Conservation (phyloP, 2,113 vertebrate species). For the Syngnathus typhle region DNA sequence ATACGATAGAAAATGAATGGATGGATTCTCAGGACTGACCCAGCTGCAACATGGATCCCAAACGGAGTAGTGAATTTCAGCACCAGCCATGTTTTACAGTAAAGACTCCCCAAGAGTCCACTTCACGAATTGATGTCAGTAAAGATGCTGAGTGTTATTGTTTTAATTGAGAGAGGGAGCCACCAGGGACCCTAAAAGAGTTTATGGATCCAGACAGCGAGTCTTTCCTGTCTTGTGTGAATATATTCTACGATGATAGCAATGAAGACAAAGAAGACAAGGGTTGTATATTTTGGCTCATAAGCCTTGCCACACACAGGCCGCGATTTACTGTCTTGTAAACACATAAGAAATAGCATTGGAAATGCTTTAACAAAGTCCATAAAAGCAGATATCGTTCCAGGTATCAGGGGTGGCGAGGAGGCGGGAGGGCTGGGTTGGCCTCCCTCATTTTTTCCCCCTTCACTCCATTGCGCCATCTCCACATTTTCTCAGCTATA, state of each 20-base stretch:
- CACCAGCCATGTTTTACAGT: not conserved
- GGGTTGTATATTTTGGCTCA: conserved; percentile 30
- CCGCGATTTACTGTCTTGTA: conserved; percentile 77
- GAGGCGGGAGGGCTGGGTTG: conserved; percentile 28
- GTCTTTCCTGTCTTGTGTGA: conserved; percentile 21
- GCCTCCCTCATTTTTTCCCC: conserved; percentile 16
- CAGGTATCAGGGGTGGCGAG: conserved; percentile 56
- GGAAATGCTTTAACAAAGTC: conserved; percentile 79
- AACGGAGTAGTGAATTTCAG: not conserved
- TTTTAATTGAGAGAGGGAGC: not conserved
- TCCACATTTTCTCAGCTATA: conserved; percentile 37
- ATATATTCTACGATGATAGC: conserved; percentile 6
- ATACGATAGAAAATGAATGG: not conserved
- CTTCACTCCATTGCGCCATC: conserved; percentile 23
- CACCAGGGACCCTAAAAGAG: not conserved
- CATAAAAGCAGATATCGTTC: conserved; percentile 77
- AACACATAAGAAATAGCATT: conserved; percentile 77
- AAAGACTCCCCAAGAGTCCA: not conserved
- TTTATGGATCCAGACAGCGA: not conserved
- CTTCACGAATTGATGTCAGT: not conserved
- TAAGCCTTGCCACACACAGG: conserved; percentile 43
- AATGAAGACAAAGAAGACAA: conserved; percentile 23
- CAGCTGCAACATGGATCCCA: not conserved
- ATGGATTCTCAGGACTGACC: not conserved
- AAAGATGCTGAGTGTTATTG: not conserved